A percentile compares a stretch with the other conserved stretches of the same genome.
Conservation (phyloP, 1,140 invertebrate species). For the Littorina saxatilis region DNA sequence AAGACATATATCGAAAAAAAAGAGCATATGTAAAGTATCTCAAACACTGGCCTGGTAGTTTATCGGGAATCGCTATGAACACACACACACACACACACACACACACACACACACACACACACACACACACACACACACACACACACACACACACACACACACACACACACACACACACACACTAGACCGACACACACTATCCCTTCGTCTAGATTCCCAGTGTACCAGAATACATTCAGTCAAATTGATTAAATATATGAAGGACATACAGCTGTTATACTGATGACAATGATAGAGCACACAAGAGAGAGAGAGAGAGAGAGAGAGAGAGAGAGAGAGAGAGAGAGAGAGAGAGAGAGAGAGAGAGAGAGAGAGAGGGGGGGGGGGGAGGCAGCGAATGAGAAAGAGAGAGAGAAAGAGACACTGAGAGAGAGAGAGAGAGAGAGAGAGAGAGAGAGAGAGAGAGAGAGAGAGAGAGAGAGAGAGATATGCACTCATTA, state of each 20-base stretch:
- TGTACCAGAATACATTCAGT: too few species aligned
- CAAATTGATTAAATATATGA: too few species aligned
- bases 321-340: background rate
- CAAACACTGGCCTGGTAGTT: too few species aligned
- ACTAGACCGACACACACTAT: too few species aligned
- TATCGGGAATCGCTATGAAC: too few species aligned
- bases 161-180: too few species aligned
- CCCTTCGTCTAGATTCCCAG: too few species aligned
- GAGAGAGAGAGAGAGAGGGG: slow-evolving; percentile 18
- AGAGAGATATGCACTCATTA: too few species aligned
- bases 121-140: slow-evolving; percentile 11
- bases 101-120: slow-evolving; percentile 1
- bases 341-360: background rate
- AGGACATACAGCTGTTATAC: too few species aligned
- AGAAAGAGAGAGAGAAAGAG: background rate
- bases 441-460: slow-evolving; percentile 17
- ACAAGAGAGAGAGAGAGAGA: background rate
- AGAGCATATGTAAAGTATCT: too few species aligned
- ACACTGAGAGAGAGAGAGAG: slow-evolving; percentile 2
- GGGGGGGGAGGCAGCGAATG: background rate
- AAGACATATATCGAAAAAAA: too few species aligned
- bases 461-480: background rate
- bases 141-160: background rate
- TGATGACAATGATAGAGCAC: background rate
- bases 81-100: background rate